Evolutionary conservation across 2,113 vertebrate genomes (phyloP).

Genomic region (Poeciliopsis turrubarensis): DNA sequence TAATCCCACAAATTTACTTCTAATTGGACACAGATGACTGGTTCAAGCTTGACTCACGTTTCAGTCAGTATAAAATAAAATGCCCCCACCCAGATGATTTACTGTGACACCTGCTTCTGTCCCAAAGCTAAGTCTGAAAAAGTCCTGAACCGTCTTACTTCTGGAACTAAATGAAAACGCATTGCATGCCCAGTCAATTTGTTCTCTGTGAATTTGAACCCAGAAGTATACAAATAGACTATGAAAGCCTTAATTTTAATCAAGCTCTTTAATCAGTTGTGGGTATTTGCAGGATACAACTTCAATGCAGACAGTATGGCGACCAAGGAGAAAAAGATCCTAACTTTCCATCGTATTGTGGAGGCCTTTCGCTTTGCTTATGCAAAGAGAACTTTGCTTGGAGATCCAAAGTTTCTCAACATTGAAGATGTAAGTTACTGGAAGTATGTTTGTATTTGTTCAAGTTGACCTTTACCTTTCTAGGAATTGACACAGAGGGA

Average conservation of each 20-base stretch:
- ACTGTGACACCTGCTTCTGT: constrained; percentile 38
- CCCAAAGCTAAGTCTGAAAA: constrained; percentile 49
- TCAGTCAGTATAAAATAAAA: constrained; percentile 18
- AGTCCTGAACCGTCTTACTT: constrained; percentile 23
- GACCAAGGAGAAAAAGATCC: constrained; percentile 77
- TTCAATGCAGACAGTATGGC: constrained; percentile 82
- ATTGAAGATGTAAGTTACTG: constrained; percentile 81
- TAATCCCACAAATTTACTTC: constrained; percentile 69
- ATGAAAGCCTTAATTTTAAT: neutral
- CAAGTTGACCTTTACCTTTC: neutral
- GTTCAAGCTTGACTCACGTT: constrained; percentile 33
- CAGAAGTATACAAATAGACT: neutral
- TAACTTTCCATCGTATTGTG: constrained; percentile 92
- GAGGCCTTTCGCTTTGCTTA: constrained; percentile 95
- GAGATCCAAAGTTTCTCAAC: constrained; percentile 86
- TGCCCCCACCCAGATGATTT: constrained; percentile 45
- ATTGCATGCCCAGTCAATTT: constrained; percentile 2
- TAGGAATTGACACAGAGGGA: too few species aligned
- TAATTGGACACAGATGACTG: constrained; percentile 73
- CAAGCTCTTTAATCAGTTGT: neutral
- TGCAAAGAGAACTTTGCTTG: constrained; percentile 90
- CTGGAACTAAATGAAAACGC: constrained; percentile 31
- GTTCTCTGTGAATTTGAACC: constrained; percentile 8
- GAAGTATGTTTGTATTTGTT: neutral
- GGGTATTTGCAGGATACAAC: constrained; percentile 84